phyloP scores from a whole-genome alignment of 2,797 vertebrate species.

The Leptoclinus maculatus region DNA sequence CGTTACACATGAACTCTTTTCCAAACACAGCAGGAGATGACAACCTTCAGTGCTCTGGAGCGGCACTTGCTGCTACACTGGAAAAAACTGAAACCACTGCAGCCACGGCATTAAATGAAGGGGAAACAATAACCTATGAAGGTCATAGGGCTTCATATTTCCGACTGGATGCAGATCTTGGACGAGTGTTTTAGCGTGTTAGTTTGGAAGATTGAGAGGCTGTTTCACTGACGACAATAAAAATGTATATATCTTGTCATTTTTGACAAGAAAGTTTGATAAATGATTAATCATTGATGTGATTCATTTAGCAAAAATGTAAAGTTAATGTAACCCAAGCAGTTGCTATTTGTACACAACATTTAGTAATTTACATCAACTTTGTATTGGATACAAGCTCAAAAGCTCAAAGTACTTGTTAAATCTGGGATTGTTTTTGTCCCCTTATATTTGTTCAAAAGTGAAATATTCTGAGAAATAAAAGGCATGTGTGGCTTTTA shows the following conservation, averaged over 20 bases:
- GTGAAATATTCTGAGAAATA: no score
- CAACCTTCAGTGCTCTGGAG: slow-evolving; percentile 40
- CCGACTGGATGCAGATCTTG: slow-evolving; percentile 42
- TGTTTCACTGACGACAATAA: background rate
- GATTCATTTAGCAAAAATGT: slow-evolving; percentile 1
- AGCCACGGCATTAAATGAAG: slow-evolving; percentile 31
- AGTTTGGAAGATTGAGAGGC: slow-evolving; percentile 46
- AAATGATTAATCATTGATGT: background rate
- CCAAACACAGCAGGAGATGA: slow-evolving; percentile 40
- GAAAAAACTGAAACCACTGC: slow-evolving; percentile 48
- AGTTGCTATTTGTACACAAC: background rate
- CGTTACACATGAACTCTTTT: slow-evolving; percentile 40
- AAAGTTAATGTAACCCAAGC: background rate
- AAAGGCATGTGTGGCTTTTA: background rate
- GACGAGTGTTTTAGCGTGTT: slow-evolving; percentile 51
- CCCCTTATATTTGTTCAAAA: no score
- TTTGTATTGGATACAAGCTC: slow-evolving; percentile 1
- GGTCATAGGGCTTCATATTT: slow-evolving; percentile 59
- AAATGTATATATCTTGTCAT: background rate
- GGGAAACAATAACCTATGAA: slow-evolving; percentile 55
- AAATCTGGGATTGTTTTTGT: no score
- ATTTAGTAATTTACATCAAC: background rate
- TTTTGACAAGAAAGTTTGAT: background rate
- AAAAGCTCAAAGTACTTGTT: no score
- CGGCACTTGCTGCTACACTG: slow-evolving; percentile 37